Percentiles rank a stretch among this genome's conserved stretches.
Conservation (phyloP, 30 jellyfish, hydroid and myxozoan genomes). For the Rhopilema esculentum region DNA sequence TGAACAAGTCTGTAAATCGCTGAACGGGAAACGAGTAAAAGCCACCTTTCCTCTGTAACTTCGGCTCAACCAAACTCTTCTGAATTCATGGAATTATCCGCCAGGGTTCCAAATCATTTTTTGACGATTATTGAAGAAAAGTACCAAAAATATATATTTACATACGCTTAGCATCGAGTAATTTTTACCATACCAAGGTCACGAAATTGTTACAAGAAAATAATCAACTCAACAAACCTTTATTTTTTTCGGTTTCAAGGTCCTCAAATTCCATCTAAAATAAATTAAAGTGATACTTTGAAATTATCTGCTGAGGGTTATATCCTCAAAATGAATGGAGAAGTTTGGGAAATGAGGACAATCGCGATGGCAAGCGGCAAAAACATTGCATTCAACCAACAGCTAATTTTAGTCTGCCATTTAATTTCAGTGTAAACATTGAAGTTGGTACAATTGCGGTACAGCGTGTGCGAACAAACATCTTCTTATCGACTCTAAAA, state of each 20-base stretch:
- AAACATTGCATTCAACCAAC: not conserved
- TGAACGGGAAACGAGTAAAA: not conserved
- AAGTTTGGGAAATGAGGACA: not conserved
- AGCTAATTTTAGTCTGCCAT: not conserved
- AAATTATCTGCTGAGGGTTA: not conserved
- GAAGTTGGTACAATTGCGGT: not conserved
- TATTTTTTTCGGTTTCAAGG: conserved; percentile 38
- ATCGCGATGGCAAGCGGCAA: not conserved
- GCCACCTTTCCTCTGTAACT: not conserved
- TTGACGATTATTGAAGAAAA: no score
- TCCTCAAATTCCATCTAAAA: conserved; percentile 58
- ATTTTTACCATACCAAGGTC: not conserved
- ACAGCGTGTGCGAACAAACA: not conserved
- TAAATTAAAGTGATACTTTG: not conserved
- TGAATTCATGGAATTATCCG: no score
- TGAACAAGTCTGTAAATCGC: not conserved
- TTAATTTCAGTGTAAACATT: not conserved
- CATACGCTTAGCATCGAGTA: not conserved
- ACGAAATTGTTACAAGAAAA: not conserved
- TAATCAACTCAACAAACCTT: not conserved
- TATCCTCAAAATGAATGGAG: not conserved
- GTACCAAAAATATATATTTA: no score
- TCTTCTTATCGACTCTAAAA: not conserved
- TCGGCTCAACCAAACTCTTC: no score
- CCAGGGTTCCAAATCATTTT: no score